Evolutionary conservation across 2,113 vertebrate genomes (phyloP).

Genomic region (Lepidothrix coronata): DNA sequence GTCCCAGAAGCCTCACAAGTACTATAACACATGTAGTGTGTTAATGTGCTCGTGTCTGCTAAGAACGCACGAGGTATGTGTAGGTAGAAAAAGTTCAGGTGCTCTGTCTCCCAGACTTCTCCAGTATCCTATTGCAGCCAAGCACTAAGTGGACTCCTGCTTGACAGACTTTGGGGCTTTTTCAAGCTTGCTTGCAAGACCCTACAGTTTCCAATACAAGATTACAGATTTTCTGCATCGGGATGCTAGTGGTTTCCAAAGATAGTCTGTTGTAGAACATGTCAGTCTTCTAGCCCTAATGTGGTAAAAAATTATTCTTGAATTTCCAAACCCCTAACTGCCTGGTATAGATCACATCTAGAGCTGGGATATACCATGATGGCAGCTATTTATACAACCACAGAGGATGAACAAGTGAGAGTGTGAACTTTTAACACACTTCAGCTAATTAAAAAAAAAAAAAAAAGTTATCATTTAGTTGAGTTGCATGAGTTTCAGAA

Average conservation of each 20-base stretch:
- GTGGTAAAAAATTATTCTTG: background rate
- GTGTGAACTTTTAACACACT: background rate
- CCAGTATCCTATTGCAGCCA: background rate
- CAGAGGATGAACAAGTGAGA: background rate
- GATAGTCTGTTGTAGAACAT: background rate
- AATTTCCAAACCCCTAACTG: background rate
- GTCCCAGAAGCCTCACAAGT: background rate
- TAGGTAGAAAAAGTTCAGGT: background rate
- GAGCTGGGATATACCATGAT: background rate
- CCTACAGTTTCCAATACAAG: background rate
- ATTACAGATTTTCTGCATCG: background rate
- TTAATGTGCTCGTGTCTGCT: background rate
- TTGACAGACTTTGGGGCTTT: background rate
- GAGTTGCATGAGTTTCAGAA: background rate
- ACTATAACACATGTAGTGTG: fast-evolving
- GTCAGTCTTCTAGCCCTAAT: background rate
- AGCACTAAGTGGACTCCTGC: background rate
- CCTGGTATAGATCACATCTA: background rate
- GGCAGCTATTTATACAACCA: background rate
- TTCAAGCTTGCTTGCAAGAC: background rate
- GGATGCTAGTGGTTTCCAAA: background rate
- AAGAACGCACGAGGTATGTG: background rate
- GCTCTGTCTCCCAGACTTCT: background rate
- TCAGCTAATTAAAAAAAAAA: background rate
- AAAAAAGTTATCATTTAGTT: background rate